These are phyloP conservation scores for Cinara cedri DNA, from an alignment of 2,888 invertebrate genomes.

Conservation along the genomic window DNA sequence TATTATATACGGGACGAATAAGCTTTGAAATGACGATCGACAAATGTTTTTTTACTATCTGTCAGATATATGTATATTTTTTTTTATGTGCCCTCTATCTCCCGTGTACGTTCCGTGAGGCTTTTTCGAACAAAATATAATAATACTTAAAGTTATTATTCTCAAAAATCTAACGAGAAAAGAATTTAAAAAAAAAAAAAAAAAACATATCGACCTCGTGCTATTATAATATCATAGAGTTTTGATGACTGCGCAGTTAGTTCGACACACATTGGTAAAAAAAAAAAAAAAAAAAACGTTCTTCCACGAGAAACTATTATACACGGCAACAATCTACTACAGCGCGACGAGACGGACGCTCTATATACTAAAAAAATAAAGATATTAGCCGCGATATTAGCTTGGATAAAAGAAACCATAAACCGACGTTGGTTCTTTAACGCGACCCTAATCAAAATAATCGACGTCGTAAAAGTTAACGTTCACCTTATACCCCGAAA, in stretches of 20 bases:
- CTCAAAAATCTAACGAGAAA: background rate
- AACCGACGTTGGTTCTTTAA: conserved; percentile 19
- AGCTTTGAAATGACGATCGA: background rate
- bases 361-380: background rate
- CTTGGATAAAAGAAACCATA: conserved; percentile 6
- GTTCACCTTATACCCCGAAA: background rate
- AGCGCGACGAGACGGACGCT: background rate
- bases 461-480: conserved; percentile 40
- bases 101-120: background rate
- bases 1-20: too few species aligned
- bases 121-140: conserved; percentile 14
- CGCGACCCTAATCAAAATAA: conserved; percentile 20
- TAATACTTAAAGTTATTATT: background rate
- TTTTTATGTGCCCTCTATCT: background rate
- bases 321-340: too few species aligned
- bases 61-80: too few species aligned
- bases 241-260: too few species aligned
- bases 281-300: too few species aligned
- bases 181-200: too few species aligned
- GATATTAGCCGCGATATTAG: background rate
- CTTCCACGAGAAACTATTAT: too few species aligned
- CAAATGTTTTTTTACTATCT: conserved; percentile 13
- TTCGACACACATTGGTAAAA: too few species aligned
- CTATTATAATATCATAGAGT: too few species aligned
- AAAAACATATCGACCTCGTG: too few species aligned